A percentile compares a stretch with the other conserved stretches of the same genome.
Conservation (phyloP, 1,140 invertebrate genomes). For the Sitodiplosis mosellana region DNA sequence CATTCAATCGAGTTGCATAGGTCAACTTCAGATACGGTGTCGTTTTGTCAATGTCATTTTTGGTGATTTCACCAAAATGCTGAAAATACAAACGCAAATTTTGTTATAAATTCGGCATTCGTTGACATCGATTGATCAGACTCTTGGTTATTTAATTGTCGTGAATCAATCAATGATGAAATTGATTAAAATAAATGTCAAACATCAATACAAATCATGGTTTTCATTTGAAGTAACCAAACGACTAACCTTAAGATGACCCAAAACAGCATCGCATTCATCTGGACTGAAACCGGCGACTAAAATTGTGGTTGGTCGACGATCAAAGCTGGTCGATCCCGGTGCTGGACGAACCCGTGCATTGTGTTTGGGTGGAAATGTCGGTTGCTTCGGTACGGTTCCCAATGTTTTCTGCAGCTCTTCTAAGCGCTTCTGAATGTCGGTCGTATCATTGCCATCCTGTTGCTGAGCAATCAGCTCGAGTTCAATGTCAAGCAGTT, state of each 20-base stretch:
- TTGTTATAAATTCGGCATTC: too few species aligned
- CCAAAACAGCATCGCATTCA: constrained; percentile 21
- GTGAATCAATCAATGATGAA: too few species aligned
- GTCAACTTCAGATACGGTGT: constrained; percentile 22
- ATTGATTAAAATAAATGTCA: too few species aligned
- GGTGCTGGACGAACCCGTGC: constrained; percentile 6
- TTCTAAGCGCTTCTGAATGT: constrained; percentile 21
- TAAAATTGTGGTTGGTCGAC: constrained; percentile 20
- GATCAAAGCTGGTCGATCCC: constrained; percentile 11
- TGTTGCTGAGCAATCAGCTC: constrained; percentile 23
- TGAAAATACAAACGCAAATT: constrained; percentile 5
- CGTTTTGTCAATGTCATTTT: constrained; percentile 22
- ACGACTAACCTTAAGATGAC: constrained; percentile 23
- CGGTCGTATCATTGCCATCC: constrained; percentile 22
- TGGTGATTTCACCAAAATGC: constrained; percentile 24
- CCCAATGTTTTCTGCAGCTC: constrained; percentile 22
- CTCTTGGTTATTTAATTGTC: too few species aligned
- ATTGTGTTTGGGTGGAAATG: constrained; percentile 1
- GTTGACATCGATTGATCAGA: too few species aligned
- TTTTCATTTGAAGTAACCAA: too few species aligned
- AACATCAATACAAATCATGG: too few species aligned
- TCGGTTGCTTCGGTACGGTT: constrained; percentile 2
- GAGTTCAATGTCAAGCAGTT: constrained; percentile 23
- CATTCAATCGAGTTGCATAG: constrained; percentile 22
- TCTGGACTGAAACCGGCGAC: constrained; percentile 21